Base-by-base conservation (phyloP, 2,113 vertebrate species). In the Anguilla rostrata region DNA sequence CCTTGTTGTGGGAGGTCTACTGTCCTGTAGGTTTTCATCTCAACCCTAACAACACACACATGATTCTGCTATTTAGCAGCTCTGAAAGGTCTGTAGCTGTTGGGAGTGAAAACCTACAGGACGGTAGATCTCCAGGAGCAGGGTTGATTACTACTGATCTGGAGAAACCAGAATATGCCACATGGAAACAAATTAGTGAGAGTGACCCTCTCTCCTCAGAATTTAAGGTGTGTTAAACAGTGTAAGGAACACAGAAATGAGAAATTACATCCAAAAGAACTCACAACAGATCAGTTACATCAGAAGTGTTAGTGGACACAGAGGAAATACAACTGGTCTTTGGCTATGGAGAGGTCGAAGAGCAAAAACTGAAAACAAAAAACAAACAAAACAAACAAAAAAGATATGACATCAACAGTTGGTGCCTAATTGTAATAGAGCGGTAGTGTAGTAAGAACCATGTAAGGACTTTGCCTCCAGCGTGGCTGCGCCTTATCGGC, bases 401-500 rank as follows among this genome's bases (percentile, higher is more conserved):
- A 53, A 53, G 1, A 53, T 11, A 9, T 11, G 93, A 92, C 92
- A 87, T 91, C 86, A 56, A 85, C 88, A 89, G 92, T 89, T n/a
- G 90, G 90, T 92, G 92, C 94, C 95, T 95, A 94, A 88, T 93
- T 95, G 90, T 93, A 95, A 93, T 93, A 95, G 91, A 95, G 91
- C 92, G 94, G 93, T 53, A 11, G 11, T 95, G 92, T 93, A 89
- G 94, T 94, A 94, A 94, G 95, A 95, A 92, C 94, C 95, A 94
- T 94, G 92, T 90, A 94, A 95, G 92, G 95, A 95, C 96, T 53
- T 96, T 95, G 96, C 94, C 92, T 96, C 93, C 95, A 95, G 93
- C 92, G 93, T 92, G 94, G 94, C 94, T 95, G 93, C 92, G 95
- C 95, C 95, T 92, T 95, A 95, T 94, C 95, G 95, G 95, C 95